Percentiles rank a stretch among this genome's conserved stretches.
phyloP scores from a whole-genome alignment of 2,797 vertebrate genomes.

The Oreonectes daqikongensis region DNA sequence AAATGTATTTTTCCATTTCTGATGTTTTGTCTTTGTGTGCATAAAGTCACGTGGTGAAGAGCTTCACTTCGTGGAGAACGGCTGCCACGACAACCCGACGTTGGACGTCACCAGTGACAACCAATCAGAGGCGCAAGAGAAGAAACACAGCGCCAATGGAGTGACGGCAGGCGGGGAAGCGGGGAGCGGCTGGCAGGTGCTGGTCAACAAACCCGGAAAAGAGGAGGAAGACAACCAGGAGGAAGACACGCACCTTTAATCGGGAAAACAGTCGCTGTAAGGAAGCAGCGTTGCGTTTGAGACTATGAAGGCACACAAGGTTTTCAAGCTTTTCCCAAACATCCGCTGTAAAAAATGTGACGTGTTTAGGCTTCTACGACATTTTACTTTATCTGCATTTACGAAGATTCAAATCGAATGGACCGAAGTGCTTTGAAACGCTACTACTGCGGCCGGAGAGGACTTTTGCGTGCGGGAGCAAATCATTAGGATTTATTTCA shows the following conservation, averaged over 20 bases:
- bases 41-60: slow-evolving; percentile 86
- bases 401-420: slow-evolving; percentile 9
- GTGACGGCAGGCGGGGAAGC: slow-evolving; percentile 75
- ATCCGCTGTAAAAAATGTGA: slow-evolving; percentile 47
- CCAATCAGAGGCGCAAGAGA: slow-evolving; percentile 92
- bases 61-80: slow-evolving; percentile 96
- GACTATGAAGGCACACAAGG: slow-evolving; percentile 30
- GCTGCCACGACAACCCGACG: slow-evolving; percentile 97
- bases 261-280: slow-evolving; percentile 4
- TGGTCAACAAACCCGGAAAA: slow-evolving; percentile 86
- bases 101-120: slow-evolving; percentile 91
- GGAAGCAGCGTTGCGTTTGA: slow-evolving; percentile 46
- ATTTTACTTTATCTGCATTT: slow-evolving; percentile 49
- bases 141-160: slow-evolving; percentile 90
- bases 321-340: slow-evolving; percentile 42
- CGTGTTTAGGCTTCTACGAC: slow-evolving; percentile 45
- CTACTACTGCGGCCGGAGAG: background rate
- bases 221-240: slow-evolving; percentile 90
- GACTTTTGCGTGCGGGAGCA: slow-evolving; percentile 8
- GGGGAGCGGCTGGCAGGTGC: slow-evolving; percentile 85
- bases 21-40: background rate
- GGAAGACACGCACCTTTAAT: slow-evolving; percentile 95
- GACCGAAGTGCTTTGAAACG: slow-evolving; percentile 35
- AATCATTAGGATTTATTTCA: background rate
- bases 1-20: background rate